Evolutionary conservation across 2,797 vertebrate genomes (phyloP), one percentile per base, ranked within the genome.

Genomic region (Sebastes oblongus): DNA sequence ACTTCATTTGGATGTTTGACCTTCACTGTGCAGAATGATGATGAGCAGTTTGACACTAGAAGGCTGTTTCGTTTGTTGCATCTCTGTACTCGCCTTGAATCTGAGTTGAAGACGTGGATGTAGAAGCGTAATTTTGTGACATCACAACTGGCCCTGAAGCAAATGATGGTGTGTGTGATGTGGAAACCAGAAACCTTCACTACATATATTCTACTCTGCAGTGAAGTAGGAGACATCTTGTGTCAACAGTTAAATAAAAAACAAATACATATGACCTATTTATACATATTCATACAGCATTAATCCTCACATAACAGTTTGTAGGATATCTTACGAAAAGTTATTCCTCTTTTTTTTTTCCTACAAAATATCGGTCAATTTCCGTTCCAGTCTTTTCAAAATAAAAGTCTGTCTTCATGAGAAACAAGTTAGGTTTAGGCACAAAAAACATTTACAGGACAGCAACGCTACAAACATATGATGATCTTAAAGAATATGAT

Each of bases 221-320:
- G 10, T 58, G 16, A 61, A 59, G 29, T 2, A 59, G 24, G 36
- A 52, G 8, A 61, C 20, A 29, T 36, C 16, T 8, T 13, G 8
- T 67, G 70, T 68, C 12, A 32, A 25, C 50, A 55, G 46, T 56
- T 56, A 6, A 36, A 62, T 18, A 18, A 32, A 64, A 7, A 13
- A 36, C 22, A 29, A n/a, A 52, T 52, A 52, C 50, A 52, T 20
- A 52, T 4, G 18, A 52, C 8, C 3, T 34, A 34, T 42, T 66
- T 6, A 16, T 42, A 42, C 24, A 42, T 20, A 52, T n/a, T 52
- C 50, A 52, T 52, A 52, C 8, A 52, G 20, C 42, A 46, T 46
- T 18, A 46, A 46, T 46, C 14, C 0, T 16, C 36, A 39, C 0
- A 24, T 0, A 30, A 46, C 14, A 0, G 14, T 46, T 46, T 0